Evolutionary conservation across 2,113 vertebrate species (phyloP), one percentile per base, ranked within the genome.

Genomic region (Rousettus leschenaultii): DNA sequence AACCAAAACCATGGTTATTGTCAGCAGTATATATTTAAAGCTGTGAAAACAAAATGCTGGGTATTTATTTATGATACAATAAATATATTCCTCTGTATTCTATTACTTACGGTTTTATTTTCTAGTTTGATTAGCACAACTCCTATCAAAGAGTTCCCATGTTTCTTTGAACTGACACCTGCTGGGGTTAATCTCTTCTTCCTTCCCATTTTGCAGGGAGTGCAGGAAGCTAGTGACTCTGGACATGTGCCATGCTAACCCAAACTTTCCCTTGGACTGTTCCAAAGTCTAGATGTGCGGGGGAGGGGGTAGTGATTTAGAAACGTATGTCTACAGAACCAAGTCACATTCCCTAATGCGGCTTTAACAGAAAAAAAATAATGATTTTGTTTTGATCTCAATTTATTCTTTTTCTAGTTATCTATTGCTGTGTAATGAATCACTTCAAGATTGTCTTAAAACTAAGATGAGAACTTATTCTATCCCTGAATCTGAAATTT

Each of bases 301-400:
- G 0, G 5, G 14, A 2, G 30, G 2, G 3, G 2, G 4, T 51
- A 16, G 28, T 1, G 40, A 26, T 26, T 43, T 43, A 70, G 10
- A 87, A 78, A 59, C 6, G 14, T 21, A 0, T 28, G 26, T 43
- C 24, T 12, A 55, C 8, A 63, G 26, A 70, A 0, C 12, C 3
- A n/a, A 79, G 40, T 18, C 16, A 66, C 14, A 53, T 53, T 74
- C 21, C 24, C 13, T 13, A 16, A 30, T 0, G 12, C 12, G 48
- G 16, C 13, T 35, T 51, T 68, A 45, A 33, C 30, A 38, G 28
- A 38, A 24, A 38, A 22, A 28, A 3, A 11, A 5, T 40, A 43
- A 35, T 4, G 3, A 14, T 86, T 77, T 87, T 30, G 48, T 92
- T 82, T 51, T 91, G 2, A 75, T 61, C 14, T 83, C n/a, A 43